These are phyloP conservation scores for Hirtodrosophila trivittata DNA, from an alignment of 2,888 invertebrate species.

Conservation along the genomic window DNA sequence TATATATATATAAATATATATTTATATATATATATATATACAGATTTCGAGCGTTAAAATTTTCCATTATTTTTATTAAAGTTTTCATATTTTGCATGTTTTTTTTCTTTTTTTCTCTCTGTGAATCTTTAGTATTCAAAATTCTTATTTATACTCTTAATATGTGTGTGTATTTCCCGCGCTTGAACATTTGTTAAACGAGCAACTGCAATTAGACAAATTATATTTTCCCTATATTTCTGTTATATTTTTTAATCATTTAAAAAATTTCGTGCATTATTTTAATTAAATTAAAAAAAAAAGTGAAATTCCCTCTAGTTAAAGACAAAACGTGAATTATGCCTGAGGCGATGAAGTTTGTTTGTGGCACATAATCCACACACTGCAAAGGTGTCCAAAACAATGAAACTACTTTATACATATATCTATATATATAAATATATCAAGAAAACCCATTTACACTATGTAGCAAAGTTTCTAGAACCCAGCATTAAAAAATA, in stretches of 20 bases:
- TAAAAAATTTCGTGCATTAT: slow-evolving; percentile 40
- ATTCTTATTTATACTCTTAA: slow-evolving; percentile 32
- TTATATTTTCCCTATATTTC: slow-evolving; percentile 32
- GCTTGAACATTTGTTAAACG: slow-evolving; percentile 57
- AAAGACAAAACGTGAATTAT: slow-evolving; percentile 40
- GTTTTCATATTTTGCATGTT: slow-evolving; percentile 50
- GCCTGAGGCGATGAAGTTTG: slow-evolving; percentile 45
- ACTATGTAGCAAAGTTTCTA: slow-evolving; percentile 25
- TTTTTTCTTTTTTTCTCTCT: slow-evolving; percentile 36
- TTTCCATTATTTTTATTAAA: slow-evolving; percentile 64
- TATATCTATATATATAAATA: slow-evolving; percentile 20
- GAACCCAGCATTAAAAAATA: too few species aligned
- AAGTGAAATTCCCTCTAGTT: slow-evolving; percentile 44
- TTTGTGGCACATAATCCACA: slow-evolving; percentile 19
- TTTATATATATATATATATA: slow-evolving; percentile 45
- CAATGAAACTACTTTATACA: too few species aligned
- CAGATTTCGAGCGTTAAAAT: slow-evolving; percentile 57
- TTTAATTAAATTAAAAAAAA: slow-evolving; percentile 61
- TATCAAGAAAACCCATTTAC: slow-evolving; percentile 17
- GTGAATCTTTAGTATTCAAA: slow-evolving; percentile 48
- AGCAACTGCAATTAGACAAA: slow-evolving; percentile 63
- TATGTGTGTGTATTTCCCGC: slow-evolving; percentile 30
- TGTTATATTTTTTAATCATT: slow-evolving; percentile 5
- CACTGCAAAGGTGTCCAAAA: too few species aligned
- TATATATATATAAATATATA: slow-evolving; percentile 39